These are phyloP conservation scores for Drosophila oshimai DNA, from an alignment of 1,140 invertebrate genomes.

Conservation along the genomic window DNA sequence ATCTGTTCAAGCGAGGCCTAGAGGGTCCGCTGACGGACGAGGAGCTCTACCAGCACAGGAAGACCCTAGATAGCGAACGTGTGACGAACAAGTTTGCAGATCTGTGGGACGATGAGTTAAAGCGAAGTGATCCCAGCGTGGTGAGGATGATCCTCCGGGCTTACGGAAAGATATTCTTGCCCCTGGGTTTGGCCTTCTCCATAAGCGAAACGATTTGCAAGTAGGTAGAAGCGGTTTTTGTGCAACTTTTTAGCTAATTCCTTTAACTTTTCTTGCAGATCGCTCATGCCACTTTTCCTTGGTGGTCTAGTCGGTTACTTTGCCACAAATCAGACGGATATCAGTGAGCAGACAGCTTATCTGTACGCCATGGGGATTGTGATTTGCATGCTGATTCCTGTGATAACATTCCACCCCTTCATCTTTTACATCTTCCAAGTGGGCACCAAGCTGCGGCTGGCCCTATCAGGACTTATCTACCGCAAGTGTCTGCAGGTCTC, in stretches of 20 bases:
- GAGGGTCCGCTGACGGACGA: conserved; percentile 82
- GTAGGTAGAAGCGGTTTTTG: conserved; percentile 64
- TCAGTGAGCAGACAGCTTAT: conserved; percentile 85
- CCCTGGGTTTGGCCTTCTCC: conserved; percentile 84
- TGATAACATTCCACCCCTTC: conserved; percentile 90
- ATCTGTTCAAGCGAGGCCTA: conserved; percentile 82
- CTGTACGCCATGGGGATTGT: conserved; percentile 88
- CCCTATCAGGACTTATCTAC: conserved; percentile 91
- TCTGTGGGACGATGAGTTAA: conserved; percentile 70
- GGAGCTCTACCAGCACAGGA: conserved; percentile 83
- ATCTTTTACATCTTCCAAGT: conserved; percentile 89
- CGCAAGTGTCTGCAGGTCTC: conserved; percentile 89
- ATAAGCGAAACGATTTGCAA: conserved; percentile 84
- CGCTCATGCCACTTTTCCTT: conserved; percentile 88
- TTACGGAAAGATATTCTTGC: conserved; percentile 84
- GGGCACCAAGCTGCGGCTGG: conserved; percentile 90
- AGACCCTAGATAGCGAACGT: conserved; percentile 64
- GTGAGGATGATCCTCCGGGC: conserved; percentile 83
- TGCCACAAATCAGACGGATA: conserved; percentile 83
- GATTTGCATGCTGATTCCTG: conserved; percentile 85
- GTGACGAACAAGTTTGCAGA: conserved; percentile 69
- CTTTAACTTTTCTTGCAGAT: conserved; percentile 84
- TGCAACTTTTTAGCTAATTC: conserved; percentile 11
- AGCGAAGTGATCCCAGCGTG: conserved; percentile 84
- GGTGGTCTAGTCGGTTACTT: conserved; percentile 88